A percentile compares a stretch with the other conserved stretches of the same genome.
These are phyloP conservation scores for Falco cherrug DNA, from an alignment of 2,797 vertebrate species.

Conservation along the genomic window DNA sequence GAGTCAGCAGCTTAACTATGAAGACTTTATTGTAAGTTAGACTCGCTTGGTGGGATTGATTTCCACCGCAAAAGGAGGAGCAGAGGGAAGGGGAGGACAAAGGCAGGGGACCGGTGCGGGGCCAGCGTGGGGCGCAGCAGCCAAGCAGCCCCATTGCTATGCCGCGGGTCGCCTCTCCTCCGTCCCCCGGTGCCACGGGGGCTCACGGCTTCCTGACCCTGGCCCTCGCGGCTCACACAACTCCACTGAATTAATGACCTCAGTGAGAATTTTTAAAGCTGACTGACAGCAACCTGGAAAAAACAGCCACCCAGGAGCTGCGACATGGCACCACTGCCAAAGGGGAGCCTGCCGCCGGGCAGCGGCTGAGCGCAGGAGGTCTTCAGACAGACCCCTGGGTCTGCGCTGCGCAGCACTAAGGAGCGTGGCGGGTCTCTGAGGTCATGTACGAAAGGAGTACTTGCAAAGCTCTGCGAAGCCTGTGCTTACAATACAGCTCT, in stretches of 20 bases:
- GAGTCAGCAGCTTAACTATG: constrained; percentile 34
- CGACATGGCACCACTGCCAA: background rate
- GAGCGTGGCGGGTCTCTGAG: background rate
- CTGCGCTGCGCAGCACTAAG: background rate
- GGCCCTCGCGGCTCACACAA: background rate
- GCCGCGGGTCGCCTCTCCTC: background rate
- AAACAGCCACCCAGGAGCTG: background rate
- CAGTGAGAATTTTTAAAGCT: constrained; percentile 46
- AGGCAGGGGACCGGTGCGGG: background rate
- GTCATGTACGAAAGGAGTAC: constrained; percentile 18
- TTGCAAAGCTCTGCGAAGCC: constrained; percentile 5
- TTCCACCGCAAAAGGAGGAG: background rate
- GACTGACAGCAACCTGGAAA: constrained; percentile 36
- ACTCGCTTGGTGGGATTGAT: background rate
- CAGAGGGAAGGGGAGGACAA: background rate
- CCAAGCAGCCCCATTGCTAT: constrained; percentile 12
- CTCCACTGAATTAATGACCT: constrained; percentile 39
- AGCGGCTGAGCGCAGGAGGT: background rate
- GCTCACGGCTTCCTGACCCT: constrained; percentile 18
- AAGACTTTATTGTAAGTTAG: constrained; percentile 13
- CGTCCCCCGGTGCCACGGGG: background rate
- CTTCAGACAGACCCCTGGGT: background rate
- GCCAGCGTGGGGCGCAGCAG: accelerated
- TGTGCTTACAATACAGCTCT: background rate
- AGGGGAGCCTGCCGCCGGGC: background rate